Conservation (phyloP, 2,888 invertebrate genomes). For the Mesoligia furuncula region DNA sequence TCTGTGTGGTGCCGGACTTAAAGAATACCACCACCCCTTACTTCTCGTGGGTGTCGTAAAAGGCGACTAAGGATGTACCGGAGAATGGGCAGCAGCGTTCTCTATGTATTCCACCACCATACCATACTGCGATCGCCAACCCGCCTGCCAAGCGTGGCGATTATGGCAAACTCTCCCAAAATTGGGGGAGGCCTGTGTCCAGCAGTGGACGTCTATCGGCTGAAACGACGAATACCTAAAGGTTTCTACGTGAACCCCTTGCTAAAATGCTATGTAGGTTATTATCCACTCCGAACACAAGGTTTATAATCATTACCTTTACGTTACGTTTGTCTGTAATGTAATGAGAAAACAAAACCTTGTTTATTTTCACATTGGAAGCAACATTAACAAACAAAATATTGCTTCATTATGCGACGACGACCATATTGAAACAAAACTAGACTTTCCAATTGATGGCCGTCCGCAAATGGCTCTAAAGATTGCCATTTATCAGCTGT, state of each 20-base stretch:
- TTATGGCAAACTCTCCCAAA: no score
- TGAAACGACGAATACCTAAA: constrained; percentile 36
- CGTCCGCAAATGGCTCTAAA: constrained; percentile 27
- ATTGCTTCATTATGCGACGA: constrained; percentile 21
- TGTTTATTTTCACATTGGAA: constrained; percentile 35
- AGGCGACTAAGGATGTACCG: no score
- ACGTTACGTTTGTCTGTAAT: constrained; percentile 13
- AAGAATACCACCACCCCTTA: no score
- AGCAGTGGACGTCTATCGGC: no score
- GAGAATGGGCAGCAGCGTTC: no score
- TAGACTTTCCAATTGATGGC: constrained; percentile 40
- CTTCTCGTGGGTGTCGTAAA: no score
- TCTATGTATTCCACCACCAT: no score
- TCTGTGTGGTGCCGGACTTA: no score
- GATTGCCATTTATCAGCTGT: constrained; percentile 38
- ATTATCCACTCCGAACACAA: not conserved
- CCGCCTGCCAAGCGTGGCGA: no score
- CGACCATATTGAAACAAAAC: constrained; percentile 16
- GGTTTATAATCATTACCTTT: constrained; percentile 8
- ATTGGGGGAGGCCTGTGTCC: no score
- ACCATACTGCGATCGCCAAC: no score
- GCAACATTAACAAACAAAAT: constrained; percentile 41
- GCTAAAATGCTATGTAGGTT: not conserved
- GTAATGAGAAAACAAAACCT: constrained; percentile 25
- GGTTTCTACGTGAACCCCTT: constrained; percentile 21